phyloP scores from a whole-genome alignment of 37 sponge, comb jelly and placozoan species.

The Mnemiopsis leidyi region DNA sequence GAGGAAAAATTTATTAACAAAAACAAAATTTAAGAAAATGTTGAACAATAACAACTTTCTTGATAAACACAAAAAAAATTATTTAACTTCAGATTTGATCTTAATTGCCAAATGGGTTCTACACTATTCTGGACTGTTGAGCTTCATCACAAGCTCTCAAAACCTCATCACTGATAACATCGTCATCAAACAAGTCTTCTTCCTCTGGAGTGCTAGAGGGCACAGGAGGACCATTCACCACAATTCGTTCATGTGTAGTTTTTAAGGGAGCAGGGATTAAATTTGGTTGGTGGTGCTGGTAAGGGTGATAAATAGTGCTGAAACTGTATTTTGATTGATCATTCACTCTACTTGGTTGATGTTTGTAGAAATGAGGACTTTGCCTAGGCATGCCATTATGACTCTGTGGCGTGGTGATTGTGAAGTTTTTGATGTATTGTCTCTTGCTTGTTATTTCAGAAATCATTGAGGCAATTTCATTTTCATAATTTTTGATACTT shows the following conservation, averaged over 20 bases:
- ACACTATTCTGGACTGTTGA: no score
- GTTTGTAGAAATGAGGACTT: not conserved
- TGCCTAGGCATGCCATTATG: not conserved
- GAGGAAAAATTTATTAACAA: no score
- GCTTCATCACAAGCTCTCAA: not conserved
- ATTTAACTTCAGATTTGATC: no score
- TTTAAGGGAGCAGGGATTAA: not conserved
- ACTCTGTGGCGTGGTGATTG: not conserved
- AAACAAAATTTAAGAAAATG: no score
- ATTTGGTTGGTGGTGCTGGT: no score
- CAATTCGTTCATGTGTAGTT: not conserved
- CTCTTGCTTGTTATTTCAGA: constrained; percentile 1
- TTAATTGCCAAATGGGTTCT: no score
- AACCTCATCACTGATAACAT: not conserved
- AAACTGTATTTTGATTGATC: not conserved
- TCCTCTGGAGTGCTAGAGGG: not conserved
- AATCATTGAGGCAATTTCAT: not conserved
- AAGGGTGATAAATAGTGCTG: not conserved
- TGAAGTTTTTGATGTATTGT: not conserved
- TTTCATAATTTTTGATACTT: not conserved
- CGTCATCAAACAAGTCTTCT: not conserved
- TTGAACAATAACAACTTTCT: no score
- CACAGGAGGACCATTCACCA: not conserved
- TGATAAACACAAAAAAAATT: no score
- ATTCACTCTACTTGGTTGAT: not conserved